Evolutionary conservation across 2,888 invertebrate genomes (phyloP).

Genomic region (Tipula lateralis): DNA sequence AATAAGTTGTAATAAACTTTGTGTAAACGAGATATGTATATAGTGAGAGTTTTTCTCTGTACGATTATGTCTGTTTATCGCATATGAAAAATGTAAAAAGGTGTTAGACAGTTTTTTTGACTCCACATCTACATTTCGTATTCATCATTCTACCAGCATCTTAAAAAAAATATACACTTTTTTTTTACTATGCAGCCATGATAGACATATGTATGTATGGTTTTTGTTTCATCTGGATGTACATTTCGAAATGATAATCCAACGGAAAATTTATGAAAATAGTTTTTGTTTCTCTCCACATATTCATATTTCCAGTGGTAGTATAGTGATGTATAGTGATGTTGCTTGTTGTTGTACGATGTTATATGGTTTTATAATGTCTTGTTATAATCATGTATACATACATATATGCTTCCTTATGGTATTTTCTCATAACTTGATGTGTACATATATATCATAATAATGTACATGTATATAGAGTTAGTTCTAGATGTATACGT

Average conservation of each 20-base stretch:
- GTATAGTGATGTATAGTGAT: neutral
- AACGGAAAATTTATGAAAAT: conserved; percentile 24
- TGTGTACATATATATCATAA: neutral
- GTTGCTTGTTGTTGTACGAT: neutral
- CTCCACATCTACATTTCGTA: neutral
- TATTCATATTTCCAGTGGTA: neutral
- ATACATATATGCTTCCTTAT: neutral
- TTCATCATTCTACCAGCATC: neutral
- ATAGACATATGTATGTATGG: neutral
- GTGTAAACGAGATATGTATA: neutral
- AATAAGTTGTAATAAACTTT: neutral
- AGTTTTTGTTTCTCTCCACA: neutral
- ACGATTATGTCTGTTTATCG: neutral
- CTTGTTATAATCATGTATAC: neutral
- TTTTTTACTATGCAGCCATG: neutral
- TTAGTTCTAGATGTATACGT: neutral
- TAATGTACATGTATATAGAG: neutral
- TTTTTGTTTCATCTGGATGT: neutral
- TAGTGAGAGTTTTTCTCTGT: neutral
- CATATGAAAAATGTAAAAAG: conserved; percentile 6
- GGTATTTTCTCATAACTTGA: neutral
- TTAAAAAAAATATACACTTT: neutral
- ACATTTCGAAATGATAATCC: conserved; percentile 3
- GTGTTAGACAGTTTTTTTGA: neutral
- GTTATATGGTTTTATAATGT: neutral